Base-by-base conservation (phyloP, 2,888 invertebrate genomes). In the Beris morrisii region DNA sequence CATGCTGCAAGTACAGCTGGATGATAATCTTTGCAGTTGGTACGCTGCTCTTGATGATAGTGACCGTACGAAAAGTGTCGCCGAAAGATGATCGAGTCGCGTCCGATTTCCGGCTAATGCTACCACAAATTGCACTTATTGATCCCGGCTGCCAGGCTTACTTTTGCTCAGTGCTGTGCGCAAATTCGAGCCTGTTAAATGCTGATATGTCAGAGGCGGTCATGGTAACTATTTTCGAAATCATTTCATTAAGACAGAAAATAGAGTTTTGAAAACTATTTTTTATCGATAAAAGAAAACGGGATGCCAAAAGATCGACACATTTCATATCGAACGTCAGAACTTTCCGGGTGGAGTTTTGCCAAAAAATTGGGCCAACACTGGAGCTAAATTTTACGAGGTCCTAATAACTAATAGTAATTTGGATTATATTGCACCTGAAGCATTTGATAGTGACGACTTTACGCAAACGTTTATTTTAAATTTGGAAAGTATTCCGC, bases 401-500 rank as follows among this genome's bases (percentile, higher is more conserved):
- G 53, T 79, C 7, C 13, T 70, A 2, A 67, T 79, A 4, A 44
- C 48, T 3, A 68, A 68, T 1, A 73, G 73, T 22, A 64, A 72
- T 48, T 52, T 77, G 5, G 55, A 4, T 0, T 52, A 55, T 12
- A 74, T 79, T 3, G 63, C 61, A 13, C 74, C 70, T 50, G 75
- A 73, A 15, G 75, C 75, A 4, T 79, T 79, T 55, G 75, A 75
- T 22, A 67, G 73, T 0, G 67, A 73, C 1, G 73, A 74, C n/a
- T 79, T 76, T 63, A 69, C 70, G 0, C 63, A 69, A 12, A 75
- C 75, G 0, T 61, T 73, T 11, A 67, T 66, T 0, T 69, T 79
- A 54, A 65, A 50, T 0, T 69, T 75, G 67, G 12, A 59, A 3
- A 66, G 71, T 4, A 61, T 76, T 0, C 56, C 73, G 2, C 31